phyloP scores from a whole-genome alignment of 2,888 invertebrate species.

The Folsomia candida region DNA sequence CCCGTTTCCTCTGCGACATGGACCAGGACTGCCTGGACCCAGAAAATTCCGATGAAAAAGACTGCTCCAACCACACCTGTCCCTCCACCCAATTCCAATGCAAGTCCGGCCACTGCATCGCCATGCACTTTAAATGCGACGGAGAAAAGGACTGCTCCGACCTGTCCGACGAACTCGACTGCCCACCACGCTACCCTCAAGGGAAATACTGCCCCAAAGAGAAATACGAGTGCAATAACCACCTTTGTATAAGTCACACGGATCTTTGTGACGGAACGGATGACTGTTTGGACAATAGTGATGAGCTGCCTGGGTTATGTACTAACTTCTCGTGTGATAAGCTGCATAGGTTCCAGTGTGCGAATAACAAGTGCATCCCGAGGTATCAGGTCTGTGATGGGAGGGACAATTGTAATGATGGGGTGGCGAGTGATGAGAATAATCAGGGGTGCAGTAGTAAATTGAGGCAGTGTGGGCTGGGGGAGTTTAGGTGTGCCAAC shows the following conservation, averaged over 20 bases:
- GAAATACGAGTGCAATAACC: conserved; percentile 88
- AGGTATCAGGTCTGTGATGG: conserved; percentile 85
- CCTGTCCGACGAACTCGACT: conserved; percentile 59
- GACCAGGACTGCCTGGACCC: conserved; percentile 96
- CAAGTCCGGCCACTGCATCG: conserved; percentile 87
- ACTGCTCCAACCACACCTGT: conserved; percentile 62
- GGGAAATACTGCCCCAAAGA: conserved; percentile 85
- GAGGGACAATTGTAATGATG: conserved; percentile 74
- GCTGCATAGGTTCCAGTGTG: conserved; percentile 80
- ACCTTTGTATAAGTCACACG: conserved; percentile 82
- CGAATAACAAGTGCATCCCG: conserved; percentile 81
- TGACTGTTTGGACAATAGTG: conserved; percentile 65
- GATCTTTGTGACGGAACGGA: conserved; percentile 82
- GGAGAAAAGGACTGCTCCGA: conserved; percentile 44
- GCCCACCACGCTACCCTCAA: conserved; percentile 82
- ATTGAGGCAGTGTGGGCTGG: too few relatives aligned
- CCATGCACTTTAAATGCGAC: conserved; percentile 65
- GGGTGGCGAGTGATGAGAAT: conserved; percentile 92
- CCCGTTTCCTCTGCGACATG: conserved; percentile 90
- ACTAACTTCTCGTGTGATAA: conserved; percentile 79
- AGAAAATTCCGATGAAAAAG: conserved; percentile 71
- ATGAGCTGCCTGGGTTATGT: conserved; percentile 30
- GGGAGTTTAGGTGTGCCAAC: conserved; percentile 64
- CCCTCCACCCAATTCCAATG: conserved; percentile 80
- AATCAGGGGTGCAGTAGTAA: too few relatives aligned